These are phyloP conservation scores for Calyptommatus sinebrachiatus DNA, from an alignment of 2,113 vertebrate species.

Conservation along the genomic window DNA sequence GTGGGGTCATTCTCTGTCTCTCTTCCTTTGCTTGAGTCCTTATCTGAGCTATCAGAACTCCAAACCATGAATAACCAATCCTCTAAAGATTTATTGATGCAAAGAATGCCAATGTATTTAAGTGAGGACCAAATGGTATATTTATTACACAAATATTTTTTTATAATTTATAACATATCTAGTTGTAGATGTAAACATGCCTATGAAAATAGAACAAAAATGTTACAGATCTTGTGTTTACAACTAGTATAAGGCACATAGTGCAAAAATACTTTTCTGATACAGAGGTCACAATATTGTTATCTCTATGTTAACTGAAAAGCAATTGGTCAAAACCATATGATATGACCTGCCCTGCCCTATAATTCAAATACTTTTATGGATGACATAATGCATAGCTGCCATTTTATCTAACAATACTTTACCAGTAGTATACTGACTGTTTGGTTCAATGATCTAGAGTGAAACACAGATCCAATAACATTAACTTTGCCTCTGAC, in stretches of 20 bases:
- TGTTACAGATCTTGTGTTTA: slow-evolving; percentile 58
- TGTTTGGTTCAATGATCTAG: slow-evolving; percentile 39
- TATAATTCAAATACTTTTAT: slow-evolving; percentile 49
- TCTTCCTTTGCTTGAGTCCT: no score
- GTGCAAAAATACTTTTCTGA: slow-evolving; percentile 92
- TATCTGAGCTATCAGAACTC: no score
- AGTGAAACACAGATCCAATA: not conserved
- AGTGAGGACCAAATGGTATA: slow-evolving; percentile 45
- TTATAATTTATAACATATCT: slow-evolving; percentile 67
- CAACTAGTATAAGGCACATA: slow-evolving; percentile 80
- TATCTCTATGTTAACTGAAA: slow-evolving; percentile 58
- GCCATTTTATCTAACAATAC: slow-evolving; percentile 50
- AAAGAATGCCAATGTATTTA: not conserved
- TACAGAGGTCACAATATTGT: slow-evolving; percentile 85
- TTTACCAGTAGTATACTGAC: slow-evolving; percentile 37
- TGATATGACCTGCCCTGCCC: slow-evolving; percentile 42
- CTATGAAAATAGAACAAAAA: slow-evolving; percentile 52
- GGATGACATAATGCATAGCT: slow-evolving; percentile 59
- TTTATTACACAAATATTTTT: slow-evolving; percentile 71
- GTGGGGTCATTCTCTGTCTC: no score
- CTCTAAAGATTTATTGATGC: not conserved
- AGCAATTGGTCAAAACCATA: slow-evolving; percentile 53
- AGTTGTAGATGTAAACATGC: slow-evolving; percentile 64
- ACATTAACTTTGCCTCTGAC: slow-evolving; percentile 1
- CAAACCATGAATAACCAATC: no score